Conservation (phyloP, 1,140 invertebrate species). For the Metaphire vulgaris region DNA sequence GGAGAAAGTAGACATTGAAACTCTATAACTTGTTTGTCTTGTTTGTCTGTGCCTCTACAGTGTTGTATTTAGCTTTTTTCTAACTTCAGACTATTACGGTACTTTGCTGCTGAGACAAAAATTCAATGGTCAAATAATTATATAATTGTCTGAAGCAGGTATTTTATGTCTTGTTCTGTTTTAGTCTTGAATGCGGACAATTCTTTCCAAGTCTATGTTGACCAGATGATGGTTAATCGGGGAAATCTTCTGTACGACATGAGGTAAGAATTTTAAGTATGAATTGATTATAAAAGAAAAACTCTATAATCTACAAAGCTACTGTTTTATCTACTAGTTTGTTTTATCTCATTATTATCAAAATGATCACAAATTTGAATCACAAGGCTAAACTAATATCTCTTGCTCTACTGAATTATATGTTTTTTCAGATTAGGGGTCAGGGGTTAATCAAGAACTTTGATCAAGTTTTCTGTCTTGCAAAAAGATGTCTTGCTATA, state of each 20-base stretch:
- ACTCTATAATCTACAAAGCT: background rate
- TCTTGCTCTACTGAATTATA: background rate
- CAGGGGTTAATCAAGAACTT: too few species aligned
- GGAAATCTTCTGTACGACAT: slow-evolving; percentile 77
- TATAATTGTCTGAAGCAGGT: too few species aligned
- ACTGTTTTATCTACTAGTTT: background rate
- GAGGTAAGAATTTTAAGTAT: slow-evolving; percentile 34
- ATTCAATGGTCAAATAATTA: too few species aligned
- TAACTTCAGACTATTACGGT: too few species aligned
- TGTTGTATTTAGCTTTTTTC: too few species aligned
- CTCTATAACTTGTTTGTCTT: too few species aligned
- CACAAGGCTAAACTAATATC: background rate
- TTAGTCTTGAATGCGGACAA: slow-evolving; percentile 12
- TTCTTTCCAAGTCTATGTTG: slow-evolving; percentile 42
- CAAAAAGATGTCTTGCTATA: too few species aligned
- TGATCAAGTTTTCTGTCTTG: too few species aligned
- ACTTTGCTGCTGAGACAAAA: too few species aligned
- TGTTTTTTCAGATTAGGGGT: too few species aligned
- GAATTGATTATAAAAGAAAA: background rate
- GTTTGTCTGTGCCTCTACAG: too few species aligned
- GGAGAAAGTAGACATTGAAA: too few species aligned
- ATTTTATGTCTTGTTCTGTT: background rate
- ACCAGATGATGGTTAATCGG: slow-evolving; percentile 69
- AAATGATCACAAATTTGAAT: background rate
- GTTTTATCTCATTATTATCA: background rate